A percentile compares a stretch with the other conserved stretches of the same genome.
phyloP scores from a whole-genome alignment of 1,140 invertebrate species.

The Coenobita brevimanus region DNA sequence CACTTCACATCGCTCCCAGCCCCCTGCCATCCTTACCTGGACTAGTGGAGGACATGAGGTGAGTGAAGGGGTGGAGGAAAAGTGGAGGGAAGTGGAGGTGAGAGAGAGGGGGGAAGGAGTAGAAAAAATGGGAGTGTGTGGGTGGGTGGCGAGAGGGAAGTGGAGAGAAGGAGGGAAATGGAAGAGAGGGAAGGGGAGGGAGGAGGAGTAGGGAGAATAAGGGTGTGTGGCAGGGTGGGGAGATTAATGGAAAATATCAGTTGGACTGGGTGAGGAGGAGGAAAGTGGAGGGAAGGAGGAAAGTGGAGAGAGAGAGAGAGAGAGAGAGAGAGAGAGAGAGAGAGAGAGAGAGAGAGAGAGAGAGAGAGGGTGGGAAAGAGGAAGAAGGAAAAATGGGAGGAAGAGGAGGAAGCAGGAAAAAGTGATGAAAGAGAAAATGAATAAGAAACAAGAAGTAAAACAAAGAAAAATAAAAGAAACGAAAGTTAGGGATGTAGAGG shows the following conservation, averaged over 20 bases:
- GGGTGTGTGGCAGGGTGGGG: neutral
- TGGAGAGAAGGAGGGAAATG: neutral
- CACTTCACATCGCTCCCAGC: constrained; percentile 72
- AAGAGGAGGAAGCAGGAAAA: neutral
- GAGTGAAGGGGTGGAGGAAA: neutral
- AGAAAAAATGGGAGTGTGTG: neutral
- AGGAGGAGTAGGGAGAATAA: neutral
- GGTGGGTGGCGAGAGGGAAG: neutral
- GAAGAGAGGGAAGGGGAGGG: neutral
- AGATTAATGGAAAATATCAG: neutral
- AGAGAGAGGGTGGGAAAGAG: neutral
- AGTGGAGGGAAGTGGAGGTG: neutral
- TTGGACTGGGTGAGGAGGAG: neutral
- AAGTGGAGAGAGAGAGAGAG: neutral
- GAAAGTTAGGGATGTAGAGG: neutral
- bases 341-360: neutral
- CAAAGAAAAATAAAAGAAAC: neutral
- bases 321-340: neutral
- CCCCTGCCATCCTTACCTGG: constrained; percentile 69
- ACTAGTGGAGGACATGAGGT: constrained; percentile 16
- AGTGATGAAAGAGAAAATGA: neutral
- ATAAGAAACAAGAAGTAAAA: neutral
- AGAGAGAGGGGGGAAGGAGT: neutral
- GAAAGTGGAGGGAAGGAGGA: too few species aligned
- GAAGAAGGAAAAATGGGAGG: neutral